Base-by-base conservation (phyloP, 2,888 invertebrate species). In the Lepetodrilus schrolli region DNA sequence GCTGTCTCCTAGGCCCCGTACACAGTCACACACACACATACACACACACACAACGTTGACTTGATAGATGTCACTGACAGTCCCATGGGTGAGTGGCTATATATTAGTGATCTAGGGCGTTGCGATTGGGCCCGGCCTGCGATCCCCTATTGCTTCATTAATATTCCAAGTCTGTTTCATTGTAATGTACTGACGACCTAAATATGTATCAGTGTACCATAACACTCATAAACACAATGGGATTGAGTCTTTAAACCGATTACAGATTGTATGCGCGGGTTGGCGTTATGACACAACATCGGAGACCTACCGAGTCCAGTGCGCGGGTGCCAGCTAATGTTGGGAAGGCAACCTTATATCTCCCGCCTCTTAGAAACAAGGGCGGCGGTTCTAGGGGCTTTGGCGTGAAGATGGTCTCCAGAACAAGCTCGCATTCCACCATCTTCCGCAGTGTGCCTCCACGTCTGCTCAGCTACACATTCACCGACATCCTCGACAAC, bases 381-480 rank as follows among this genome's bases (percentile, higher is more conserved):
- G n/a, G 17, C 10, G 3, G 26, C 10, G 37, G 47, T 10, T 26
- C 26, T 30, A 47, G 47, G 26, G 68, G 68, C 1, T 68, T 68
- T 17, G 68, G 68, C 10, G 17, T 26, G 1, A 47, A 30, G 47
- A 71, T 50, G 50, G 49, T 66, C 30, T 48, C 66, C 7, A 66
- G 48, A 66, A 50, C 30, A 17, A 49, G 71, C 21, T 26, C 74
- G 2, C 72, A 78, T 13, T 75, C 72, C 30, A 30, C 79, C 30
- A 79, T 83, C 17, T 83, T 82, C 71, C 74, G 82, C 7, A 83
- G 83, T 74, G 82, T 84, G 2, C 84, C 84, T n/a, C 82, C 84
- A 0, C 77, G 81, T 30, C 80, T 80, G 7, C 77, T 78, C n/a
- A 78, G 78, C 48, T 83, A 79, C 73, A 82, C 82, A 0, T 77